Percentiles rank a stretch among this genome's conserved stretches.
Conservation (phyloP, 2,888 invertebrate genomes). For the Megaustenia siamemsis region DNA sequence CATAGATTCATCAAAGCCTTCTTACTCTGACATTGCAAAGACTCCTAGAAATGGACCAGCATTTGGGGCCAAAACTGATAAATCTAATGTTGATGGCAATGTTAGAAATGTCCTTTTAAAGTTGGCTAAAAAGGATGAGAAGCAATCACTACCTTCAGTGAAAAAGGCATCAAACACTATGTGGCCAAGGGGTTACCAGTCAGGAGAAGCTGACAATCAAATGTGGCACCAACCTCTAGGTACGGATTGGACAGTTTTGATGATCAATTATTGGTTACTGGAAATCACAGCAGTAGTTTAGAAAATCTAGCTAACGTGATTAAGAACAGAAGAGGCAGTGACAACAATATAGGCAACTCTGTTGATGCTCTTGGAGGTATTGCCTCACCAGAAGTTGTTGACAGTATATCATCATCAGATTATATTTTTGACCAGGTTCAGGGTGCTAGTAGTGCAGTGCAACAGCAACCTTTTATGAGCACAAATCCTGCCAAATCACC, state of each 20-base stretch:
- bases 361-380: slow-evolving; percentile 72
- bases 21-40: slow-evolving; percentile 76
- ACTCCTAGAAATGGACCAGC: slow-evolving; percentile 63
- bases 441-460: background rate
- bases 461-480: background rate
- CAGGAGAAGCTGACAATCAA: slow-evolving; percentile 56
- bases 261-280: slow-evolving; percentile 62
- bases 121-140: slow-evolving; percentile 41
- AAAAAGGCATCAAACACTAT: slow-evolving; percentile 45
- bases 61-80: slow-evolving; percentile 24
- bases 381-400: slow-evolving; percentile 39
- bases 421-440: background rate
- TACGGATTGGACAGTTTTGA: slow-evolving; percentile 77
- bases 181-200: slow-evolving; percentile 39
- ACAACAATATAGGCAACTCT: slow-evolving; percentile 69
- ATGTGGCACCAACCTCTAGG: slow-evolving; percentile 71
- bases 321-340: slow-evolving; percentile 68
- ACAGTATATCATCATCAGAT: slow-evolving; percentile 45
- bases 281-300: slow-evolving; percentile 57
- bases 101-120: background rate
- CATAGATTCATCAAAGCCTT: slow-evolving; percentile 62
- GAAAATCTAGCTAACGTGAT: slow-evolving; percentile 58
- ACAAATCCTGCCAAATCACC: slow-evolving; percentile 2
- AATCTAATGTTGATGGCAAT: slow-evolving; percentile 20
- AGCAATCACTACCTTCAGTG: slow-evolving; percentile 39